phyloP scores from a whole-genome alignment of 2,888 invertebrate species.

The Mesorhabditis spiculigera region DNA sequence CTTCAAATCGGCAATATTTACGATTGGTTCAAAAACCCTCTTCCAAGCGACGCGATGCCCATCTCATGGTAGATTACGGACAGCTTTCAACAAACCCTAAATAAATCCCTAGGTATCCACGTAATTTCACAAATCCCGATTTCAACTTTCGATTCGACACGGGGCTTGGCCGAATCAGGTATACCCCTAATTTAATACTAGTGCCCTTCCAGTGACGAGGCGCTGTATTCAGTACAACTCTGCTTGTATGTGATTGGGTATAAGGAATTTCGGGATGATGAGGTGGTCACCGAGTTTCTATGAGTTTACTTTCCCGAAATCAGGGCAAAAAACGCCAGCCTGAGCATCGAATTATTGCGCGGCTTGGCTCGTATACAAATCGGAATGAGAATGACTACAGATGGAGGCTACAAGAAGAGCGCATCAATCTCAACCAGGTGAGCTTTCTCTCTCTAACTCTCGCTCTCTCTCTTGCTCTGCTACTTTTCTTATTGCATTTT shows the following conservation, averaged over 20 bases:
- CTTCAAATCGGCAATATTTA: conserved; percentile 55
- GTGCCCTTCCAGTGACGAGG: background rate
- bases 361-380: conserved; percentile 52
- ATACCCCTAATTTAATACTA: background rate
- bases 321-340: conserved; percentile 57
- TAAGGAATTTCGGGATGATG: background rate
- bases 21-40: conserved; percentile 56
- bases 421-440: conserved; percentile 53
- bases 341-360: conserved; percentile 45
- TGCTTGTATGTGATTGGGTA: conserved; percentile 8
- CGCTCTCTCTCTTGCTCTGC: background rate
- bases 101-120: conserved; percentile 52
- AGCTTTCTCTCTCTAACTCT: background rate
- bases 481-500: background rate
- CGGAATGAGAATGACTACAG: conserved; percentile 49
- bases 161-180: background rate
- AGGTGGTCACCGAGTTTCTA: background rate
- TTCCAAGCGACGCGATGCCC: conserved; percentile 28
- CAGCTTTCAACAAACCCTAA: conserved; percentile 33
- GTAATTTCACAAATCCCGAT: conserved; percentile 57
- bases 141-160: conserved; percentile 2
- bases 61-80: background rate
- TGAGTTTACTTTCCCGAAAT: conserved; percentile 11
- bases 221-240: conserved; percentile 6
- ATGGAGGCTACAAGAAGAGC: conserved; percentile 51